phyloP scores from a whole-genome alignment of 1,140 invertebrate genomes.

The Melanaphis sacchari region DNA sequence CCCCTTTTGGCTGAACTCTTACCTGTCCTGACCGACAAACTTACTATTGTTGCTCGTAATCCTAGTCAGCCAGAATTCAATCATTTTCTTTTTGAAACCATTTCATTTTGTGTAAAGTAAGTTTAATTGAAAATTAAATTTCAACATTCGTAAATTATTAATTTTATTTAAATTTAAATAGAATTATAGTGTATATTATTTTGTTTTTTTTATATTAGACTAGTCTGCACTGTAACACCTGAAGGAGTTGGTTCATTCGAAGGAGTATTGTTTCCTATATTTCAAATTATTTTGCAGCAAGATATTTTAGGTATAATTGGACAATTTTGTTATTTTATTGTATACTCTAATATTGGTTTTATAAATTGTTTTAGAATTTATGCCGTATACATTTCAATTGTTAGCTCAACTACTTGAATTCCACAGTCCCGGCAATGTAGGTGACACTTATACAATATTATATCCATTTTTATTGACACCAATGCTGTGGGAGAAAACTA shows the following conservation, averaged over 20 bases:
- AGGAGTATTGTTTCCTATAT: constrained; percentile 88
- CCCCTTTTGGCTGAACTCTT: constrained; percentile 81
- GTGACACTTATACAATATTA: constrained; percentile 85
- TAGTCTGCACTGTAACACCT: constrained; percentile 84
- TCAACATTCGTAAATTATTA: not conserved
- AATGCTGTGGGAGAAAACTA: constrained; percentile 88
- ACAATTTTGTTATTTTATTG: not conserved
- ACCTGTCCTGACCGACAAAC: constrained; percentile 83
- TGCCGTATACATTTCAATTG: constrained; percentile 98
- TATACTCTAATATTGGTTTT: constrained; percentile 4
- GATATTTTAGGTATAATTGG: constrained; percentile 81
- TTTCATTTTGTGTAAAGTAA: constrained; percentile 85
- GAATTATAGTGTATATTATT: constrained; percentile 35
- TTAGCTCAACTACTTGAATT: constrained; percentile 89
- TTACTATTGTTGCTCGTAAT: constrained; percentile 88
- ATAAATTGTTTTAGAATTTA: constrained; percentile 78
- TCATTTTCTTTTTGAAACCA: constrained; percentile 95
- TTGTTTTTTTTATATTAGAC: constrained; percentile 65
- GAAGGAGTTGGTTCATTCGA: constrained; percentile 88
- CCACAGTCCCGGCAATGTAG: constrained; percentile 68
- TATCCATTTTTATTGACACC: constrained; percentile 89
- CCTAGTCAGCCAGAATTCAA: constrained; percentile 97
- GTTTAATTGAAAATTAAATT: constrained; percentile 59
- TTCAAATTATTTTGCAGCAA: constrained; percentile 90
- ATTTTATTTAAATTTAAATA: not conserved